phyloP scores from a whole-genome alignment of 2,113 vertebrate genomes.

The Chaetura pelagica region DNA sequence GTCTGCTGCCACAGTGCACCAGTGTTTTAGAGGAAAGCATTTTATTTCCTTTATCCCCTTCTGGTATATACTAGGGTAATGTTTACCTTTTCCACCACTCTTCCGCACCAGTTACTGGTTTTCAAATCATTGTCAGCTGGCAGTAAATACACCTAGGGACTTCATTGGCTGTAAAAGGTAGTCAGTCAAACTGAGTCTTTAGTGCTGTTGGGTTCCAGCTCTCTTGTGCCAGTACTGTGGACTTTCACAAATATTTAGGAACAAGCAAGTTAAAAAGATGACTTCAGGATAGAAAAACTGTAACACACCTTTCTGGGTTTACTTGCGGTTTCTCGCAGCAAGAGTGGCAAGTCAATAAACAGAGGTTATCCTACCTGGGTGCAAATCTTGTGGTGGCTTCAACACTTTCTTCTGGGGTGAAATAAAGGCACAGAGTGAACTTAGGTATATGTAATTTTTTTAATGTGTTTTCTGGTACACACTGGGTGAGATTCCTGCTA shows the following conservation, averaged over 20 bases:
- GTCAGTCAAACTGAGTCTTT: background rate
- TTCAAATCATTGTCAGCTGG: background rate
- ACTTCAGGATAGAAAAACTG: background rate
- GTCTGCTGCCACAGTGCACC: background rate
- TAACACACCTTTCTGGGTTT: background rate
- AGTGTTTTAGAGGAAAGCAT: background rate
- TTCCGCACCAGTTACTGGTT: background rate
- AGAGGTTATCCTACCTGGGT: accelerated
- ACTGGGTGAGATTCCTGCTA: background rate
- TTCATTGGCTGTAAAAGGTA: background rate
- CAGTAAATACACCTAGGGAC: background rate
- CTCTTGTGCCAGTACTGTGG: accelerated
- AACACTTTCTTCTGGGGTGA: background rate
- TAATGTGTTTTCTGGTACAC: background rate
- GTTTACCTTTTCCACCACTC: background rate
- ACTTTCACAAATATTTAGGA: background rate
- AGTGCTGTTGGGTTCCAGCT: accelerated
- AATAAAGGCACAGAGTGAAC: accelerated
- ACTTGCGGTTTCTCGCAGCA: background rate
- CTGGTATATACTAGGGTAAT: background rate
- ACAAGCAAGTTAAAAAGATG: background rate
- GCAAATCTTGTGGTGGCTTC: background rate
- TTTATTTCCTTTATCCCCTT: background rate
- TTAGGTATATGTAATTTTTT: background rate
- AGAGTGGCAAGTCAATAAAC: background rate